Evolutionary conservation across 35 echinoderm and acorn worm species (phyloP).

Genomic region (Ophiothrix spiculata): DNA sequence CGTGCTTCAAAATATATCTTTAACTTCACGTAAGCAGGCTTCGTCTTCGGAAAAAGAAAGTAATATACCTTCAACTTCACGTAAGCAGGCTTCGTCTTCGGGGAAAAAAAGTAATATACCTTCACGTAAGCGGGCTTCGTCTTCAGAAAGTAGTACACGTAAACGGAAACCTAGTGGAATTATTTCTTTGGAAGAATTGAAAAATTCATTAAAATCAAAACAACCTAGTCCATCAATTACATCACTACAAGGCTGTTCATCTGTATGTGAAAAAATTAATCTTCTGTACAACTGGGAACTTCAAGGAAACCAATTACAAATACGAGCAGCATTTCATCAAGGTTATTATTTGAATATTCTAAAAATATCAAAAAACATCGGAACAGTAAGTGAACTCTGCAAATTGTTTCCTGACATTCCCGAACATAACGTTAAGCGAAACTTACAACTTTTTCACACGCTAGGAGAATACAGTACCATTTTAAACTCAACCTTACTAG

Average conservation of each 20-base stretch:
- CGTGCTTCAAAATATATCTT: background rate
- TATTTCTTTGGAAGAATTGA: background rate
- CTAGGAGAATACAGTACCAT: background rate
- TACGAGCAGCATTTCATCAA: background rate
- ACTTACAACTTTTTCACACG: background rate
- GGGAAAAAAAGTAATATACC: background rate
- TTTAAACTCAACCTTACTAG: background rate
- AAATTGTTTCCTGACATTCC: background rate
- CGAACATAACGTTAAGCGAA: background rate
- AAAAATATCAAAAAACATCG: background rate
- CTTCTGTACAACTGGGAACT: background rate
- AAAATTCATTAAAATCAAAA: background rate
- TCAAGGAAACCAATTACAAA: background rate
- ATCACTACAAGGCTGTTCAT: background rate
- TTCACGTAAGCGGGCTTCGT: background rate
- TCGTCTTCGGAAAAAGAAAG: no score
- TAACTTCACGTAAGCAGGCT: background rate
- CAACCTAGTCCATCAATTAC: background rate
- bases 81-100: background rate
- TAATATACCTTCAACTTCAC: background rate
- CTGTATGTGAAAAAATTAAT: background rate
- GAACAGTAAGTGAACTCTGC: background rate
- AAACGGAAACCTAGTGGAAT: background rate
- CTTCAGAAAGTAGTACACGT: background rate
- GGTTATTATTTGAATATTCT: background rate